These are phyloP conservation scores for Sipha maydis DNA, from an alignment of 2,888 invertebrate species.

Conservation along the genomic window DNA sequence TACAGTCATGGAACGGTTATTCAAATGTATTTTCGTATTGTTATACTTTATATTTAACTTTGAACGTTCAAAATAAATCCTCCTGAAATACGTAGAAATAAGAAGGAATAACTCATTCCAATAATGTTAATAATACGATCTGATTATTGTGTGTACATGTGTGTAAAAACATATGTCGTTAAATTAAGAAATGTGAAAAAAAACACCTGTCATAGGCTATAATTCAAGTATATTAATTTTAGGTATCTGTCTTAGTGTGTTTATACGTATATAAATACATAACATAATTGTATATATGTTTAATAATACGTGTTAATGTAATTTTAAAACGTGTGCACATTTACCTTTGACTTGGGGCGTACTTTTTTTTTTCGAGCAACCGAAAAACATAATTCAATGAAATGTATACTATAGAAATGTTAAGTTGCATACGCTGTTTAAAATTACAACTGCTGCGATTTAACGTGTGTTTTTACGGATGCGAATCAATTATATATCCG, in stretches of 20 bases:
- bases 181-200: conserved; percentile 20
- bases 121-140: conserved; percentile 3
- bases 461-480: not conserved
- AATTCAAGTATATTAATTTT: not conserved
- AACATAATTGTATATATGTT: not conserved
- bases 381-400: not conserved
- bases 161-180: conserved; percentile 33
- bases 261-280: not conserved
- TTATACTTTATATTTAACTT: not conserved
- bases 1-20: not conserved
- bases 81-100: not conserved
- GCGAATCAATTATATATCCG: not conserved
- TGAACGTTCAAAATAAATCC: not conserved
- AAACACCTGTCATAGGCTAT: conserved; percentile 38
- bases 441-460: not conserved
- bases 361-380: not conserved
- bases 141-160: not conserved
- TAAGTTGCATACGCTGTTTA: not conserved
- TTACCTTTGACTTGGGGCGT: not conserved
- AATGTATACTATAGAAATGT: not conserved
- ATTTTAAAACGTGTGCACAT: not conserved
- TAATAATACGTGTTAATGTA: too few relatives aligned
- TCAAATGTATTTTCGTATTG: not conserved
- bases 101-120: not conserved
- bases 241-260: not conserved